Base-by-base conservation (phyloP, 2,888 invertebrate genomes). In the Brachyopa scutellaris region DNA sequence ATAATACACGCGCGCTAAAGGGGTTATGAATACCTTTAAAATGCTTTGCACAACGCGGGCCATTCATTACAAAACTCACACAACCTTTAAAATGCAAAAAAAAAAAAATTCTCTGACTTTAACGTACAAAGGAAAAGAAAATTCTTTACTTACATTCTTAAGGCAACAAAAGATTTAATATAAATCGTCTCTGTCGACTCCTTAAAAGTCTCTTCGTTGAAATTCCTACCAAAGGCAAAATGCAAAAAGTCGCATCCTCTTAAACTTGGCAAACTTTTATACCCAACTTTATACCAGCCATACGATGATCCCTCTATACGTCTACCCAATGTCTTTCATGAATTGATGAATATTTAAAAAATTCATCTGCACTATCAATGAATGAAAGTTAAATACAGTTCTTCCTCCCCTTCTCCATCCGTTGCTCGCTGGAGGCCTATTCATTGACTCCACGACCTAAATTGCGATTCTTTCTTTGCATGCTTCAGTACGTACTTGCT, bases 361-460 rank as follows among this genome's bases (percentile, higher is more conserved):
- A 59, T 38, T 7, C 19, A 9, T 19, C 42, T 21, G 40, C 53
- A 57, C 47, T 36, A 33, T 67, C 38, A 38, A 57, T 45, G 17
- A 0, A 40, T 49, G 36, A 13, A 0, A 21, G 42, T 57, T 49
- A 15, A 45, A n/a, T 66, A 59, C 59, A 72, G 15, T 21, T 23
- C 11, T n/a, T n/a, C 5, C 57, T 31, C 5, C 23, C 0, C 19
- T 9, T 15, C 21, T 4, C 42, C 8, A 4, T 9, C 8, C 5
- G 19, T 29, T 45, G 66, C 3, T 3, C 26, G 26, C 59, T 26
- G 7, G n/a, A 53, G 66, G 72, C 23, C 78, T 45, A 72, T 66
- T 53, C 79, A 67, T 73, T 73, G 67, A 80, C 74, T 74, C 49
- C 17, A 51, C 79, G 79, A 69, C 67, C 74, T 67, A 69, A 67